Evolutionary conservation across 1,140 invertebrate species (phyloP).

Genomic region (Amphibalanus amphitrite): DNA sequence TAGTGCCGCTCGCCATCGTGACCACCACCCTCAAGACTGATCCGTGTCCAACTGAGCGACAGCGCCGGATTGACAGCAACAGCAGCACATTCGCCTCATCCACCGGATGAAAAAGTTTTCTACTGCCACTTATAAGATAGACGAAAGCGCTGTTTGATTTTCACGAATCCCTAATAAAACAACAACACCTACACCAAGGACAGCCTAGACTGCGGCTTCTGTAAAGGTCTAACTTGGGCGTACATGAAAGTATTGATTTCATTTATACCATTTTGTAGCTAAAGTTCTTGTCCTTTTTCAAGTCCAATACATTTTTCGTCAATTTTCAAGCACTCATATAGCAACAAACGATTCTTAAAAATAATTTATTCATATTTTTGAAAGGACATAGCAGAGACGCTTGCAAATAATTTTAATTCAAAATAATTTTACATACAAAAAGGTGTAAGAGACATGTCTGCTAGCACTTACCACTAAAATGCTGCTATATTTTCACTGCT

Average conservation of each 20-base stretch:
- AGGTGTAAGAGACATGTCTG: too few relatives aligned
- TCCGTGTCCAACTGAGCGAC: neutral
- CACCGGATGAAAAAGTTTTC: neutral
- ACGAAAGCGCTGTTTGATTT: neutral
- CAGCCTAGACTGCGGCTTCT: neutral
- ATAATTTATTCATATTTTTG: too few relatives aligned
- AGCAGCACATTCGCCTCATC: neutral
- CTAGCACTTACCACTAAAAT: too few relatives aligned
- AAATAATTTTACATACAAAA: too few relatives aligned
- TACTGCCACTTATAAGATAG: neutral
- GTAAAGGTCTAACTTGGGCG: neutral
- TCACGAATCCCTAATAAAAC: neutral
- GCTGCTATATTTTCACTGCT: too few relatives aligned
- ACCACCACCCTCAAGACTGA: neutral
- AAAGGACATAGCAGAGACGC: too few relatives aligned
- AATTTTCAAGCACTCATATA: too few relatives aligned
- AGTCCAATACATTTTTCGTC: too few relatives aligned
- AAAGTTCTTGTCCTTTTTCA: too few relatives aligned
- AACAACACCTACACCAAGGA: neutral
- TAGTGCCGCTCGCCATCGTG: slow-evolving; percentile 23
- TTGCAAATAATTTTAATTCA: too few relatives aligned
- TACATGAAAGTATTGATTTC: neutral
- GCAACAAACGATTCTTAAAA: too few relatives aligned
- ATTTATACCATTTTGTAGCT: neutral
- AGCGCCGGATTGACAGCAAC: neutral